Evolutionary conservation across 2,113 vertebrate species (phyloP).

Genomic region (Alaudala cheleensis): DNA sequence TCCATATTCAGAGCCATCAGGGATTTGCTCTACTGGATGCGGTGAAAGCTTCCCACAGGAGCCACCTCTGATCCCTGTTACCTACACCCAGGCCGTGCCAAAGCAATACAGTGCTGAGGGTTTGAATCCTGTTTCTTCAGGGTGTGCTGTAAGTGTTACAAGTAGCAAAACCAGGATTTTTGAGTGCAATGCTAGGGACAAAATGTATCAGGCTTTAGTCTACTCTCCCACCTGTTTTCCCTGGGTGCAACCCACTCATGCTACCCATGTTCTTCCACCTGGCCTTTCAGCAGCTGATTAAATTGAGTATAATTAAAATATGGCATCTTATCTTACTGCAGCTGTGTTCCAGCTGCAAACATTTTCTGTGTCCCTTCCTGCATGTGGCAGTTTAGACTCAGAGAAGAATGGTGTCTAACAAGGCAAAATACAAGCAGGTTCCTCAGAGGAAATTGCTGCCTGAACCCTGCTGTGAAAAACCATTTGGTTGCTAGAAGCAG

Average conservation of each 20-base stretch:
- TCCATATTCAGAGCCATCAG: neutral
- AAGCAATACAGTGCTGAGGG: neutral
- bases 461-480: neutral
- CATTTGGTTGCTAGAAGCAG: neutral
- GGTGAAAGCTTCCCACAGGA: neutral
- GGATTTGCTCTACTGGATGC: neutral
- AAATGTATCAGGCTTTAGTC: neutral
- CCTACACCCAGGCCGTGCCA: neutral
- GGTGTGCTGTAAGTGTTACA: neutral
- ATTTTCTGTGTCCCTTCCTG: neutral
- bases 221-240: neutral
- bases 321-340: neutral
- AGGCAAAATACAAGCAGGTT: neutral
- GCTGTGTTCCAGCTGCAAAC: neutral
- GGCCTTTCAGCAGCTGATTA: neutral
- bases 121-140: neutral
- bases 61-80: neutral
- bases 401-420: neutral
- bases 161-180: neutral
- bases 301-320: neutral
- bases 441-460: neutral
- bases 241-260: neutral
- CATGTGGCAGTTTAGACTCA: neutral
- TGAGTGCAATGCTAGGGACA: accelerated
- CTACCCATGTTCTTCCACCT: neutral